These are phyloP conservation scores for Mallotus villosus DNA, from an alignment of 2,797 vertebrate species.

Conservation along the genomic window DNA sequence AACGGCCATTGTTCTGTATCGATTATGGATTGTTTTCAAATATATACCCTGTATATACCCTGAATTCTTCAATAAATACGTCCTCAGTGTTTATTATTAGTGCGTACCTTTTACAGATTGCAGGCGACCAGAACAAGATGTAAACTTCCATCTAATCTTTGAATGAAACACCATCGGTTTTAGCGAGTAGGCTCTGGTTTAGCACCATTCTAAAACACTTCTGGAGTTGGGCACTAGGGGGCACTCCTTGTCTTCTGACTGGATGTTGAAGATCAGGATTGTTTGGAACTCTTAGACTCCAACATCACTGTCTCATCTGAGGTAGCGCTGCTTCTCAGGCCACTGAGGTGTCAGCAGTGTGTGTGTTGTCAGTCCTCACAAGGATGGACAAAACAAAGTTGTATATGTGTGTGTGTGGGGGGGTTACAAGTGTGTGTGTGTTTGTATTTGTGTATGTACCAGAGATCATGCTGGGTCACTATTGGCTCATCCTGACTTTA, in stretches of 20 bases:
- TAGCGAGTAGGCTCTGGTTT: no score
- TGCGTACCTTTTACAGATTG: neutral
- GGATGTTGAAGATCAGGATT: neutral
- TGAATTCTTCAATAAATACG: neutral
- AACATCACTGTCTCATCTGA: no score
- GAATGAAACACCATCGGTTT: neutral
- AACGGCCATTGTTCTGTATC: neutral
- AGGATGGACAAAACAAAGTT: neutral
- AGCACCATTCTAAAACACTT: neutral
- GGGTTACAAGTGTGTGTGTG: neutral
- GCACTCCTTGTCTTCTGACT: neutral
- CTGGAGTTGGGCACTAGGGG: neutral
- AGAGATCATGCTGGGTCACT: neutral
- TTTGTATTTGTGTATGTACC: neutral
- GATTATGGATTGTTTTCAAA: neutral
- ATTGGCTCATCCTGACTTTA: neutral
- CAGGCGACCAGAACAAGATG: neutral
- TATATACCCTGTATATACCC: neutral
- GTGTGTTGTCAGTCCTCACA: neutral
- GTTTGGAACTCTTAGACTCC: no score
- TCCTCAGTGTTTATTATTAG: neutral
- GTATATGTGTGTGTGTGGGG: neutral
- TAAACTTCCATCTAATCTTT: neutral
- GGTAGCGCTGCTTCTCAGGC: no score
- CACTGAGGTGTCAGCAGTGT: neutral